Percentiles rank a stretch among this genome's conserved stretches.
Evolutionary conservation across 2,888 invertebrate species (phyloP).

Genomic region (Drosophila aldrichi): DNA sequence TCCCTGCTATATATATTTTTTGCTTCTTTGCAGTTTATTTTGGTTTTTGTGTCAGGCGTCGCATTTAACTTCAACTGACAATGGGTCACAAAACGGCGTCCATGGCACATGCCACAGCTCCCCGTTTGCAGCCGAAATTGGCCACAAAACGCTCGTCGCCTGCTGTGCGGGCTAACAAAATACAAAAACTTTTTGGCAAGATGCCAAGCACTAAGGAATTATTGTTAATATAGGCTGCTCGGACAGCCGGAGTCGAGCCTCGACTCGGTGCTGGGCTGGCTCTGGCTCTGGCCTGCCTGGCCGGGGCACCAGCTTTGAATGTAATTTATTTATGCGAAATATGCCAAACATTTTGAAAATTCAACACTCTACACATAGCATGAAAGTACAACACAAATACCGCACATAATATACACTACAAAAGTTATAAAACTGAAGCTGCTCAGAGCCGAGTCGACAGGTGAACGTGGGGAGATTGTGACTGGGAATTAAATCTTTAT

Average conservation of each 20-base stretch:
- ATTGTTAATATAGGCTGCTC: conserved; percentile 75
- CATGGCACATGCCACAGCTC: conserved; percentile 33
- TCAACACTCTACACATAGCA: conserved; percentile 36
- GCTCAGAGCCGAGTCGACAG: background rate
- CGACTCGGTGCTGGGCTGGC: background rate
- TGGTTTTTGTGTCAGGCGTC: conserved; percentile 61
- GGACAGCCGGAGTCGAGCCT: conserved; percentile 36
- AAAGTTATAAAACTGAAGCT: background rate
- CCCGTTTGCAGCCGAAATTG: conserved; percentile 59
- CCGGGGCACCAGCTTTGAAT: conserved; percentile 46
- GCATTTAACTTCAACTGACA: conserved; percentile 68
- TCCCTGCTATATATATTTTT: background rate
- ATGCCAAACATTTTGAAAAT: conserved; percentile 64
- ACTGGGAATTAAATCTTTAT: background rate
- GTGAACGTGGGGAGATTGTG: background rate
- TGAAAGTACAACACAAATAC: background rate
- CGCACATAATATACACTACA: conserved; percentile 28
- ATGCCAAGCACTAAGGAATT: conserved; percentile 72
- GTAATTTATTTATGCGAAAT: conserved; percentile 72
- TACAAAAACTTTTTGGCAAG: conserved; percentile 66
- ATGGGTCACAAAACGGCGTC: conserved; percentile 62
- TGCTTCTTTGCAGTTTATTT: conserved; percentile 24
- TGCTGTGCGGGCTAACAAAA: conserved; percentile 58
- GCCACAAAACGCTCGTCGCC: conserved; percentile 77
- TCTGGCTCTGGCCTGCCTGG: background rate